Evolutionary conservation across 2,797 vertebrate genomes (phyloP), one percentile per base, ranked within the genome.

Genomic region (Denticeps clupeoides): DNA sequence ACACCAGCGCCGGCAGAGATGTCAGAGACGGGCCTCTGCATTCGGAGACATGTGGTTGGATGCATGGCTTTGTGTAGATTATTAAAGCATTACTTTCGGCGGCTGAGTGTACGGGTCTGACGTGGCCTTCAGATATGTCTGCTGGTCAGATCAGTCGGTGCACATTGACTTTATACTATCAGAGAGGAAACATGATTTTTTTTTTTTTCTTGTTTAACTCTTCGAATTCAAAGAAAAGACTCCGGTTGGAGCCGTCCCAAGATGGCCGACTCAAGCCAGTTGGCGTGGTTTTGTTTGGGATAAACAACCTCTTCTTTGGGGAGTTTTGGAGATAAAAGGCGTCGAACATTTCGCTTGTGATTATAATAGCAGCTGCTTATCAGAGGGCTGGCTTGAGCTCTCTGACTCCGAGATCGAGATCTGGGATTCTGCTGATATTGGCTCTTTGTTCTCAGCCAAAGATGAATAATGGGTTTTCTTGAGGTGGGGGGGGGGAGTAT

Each of bases 351-450:
- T 49, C 52, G 44, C 49, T 31, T 29, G 45, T 40, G 58, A 44
- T 49, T 21, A 50, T 51, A 56, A 59, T 42, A 18, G 42, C 1
- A 16, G 41, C 40, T 54, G 60, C 57, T 65, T 55, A 68, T 52
- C 35, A 21, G 26, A 32, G 35, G 10, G 38, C 26, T 52, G 42
- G 24, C 48, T 55, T 60, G 37, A 49, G 58, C 51, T 47, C 54
- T 65, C 62, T 59, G 48, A 58, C 52, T 64, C 47, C 48, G 38
- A 61, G 52, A 53, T 53, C 38, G 28, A 33, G 44, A 46, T 53
- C 31, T 25, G n/a, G 32, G 40, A 12, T 10, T 41, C 33, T 37
- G 31, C 13, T 13, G 29, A 15, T 32, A 18, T 21, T 32, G 21
- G 29, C 6, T 24, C 11, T 24, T 16, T 38, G 35, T 21, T 21